These are phyloP conservation scores for Halictus rubicundus DNA, from an alignment of 1,140 invertebrate genomes.

Conservation along the genomic window DNA sequence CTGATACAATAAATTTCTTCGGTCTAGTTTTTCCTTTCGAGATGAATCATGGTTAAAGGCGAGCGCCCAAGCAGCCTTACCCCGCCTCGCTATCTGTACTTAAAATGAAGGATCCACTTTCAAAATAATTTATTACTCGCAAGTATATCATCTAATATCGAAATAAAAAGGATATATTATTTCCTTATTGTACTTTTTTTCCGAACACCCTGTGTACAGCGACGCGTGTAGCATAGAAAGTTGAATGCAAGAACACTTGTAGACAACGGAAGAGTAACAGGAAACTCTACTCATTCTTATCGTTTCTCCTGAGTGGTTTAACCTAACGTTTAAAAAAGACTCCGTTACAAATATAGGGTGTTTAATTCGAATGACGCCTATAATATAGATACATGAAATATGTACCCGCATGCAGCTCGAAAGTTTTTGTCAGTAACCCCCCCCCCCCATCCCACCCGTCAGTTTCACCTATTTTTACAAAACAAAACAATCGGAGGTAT, in stretches of 20 bases:
- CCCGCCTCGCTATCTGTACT: not conserved
- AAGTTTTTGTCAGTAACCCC: not conserved
- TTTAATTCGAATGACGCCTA: slow-evolving; percentile 9
- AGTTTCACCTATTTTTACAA: not conserved
- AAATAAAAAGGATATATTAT: not conserved
- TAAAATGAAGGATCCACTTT: not conserved
- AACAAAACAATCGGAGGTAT: too few relatives aligned
- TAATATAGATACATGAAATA: slow-evolving; percentile 37
- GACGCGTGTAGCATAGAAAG: not conserved
- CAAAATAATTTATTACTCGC: not conserved
- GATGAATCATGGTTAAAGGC: not conserved
- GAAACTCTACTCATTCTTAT: not conserved
- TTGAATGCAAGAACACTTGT: not conserved
- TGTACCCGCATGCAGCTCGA: slow-evolving; percentile 11
- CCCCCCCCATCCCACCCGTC: not conserved
- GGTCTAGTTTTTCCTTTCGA: not conserved
- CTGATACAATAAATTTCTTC: not conserved
- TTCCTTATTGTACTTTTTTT: not conserved
- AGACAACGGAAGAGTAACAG: not conserved
- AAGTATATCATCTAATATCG: not conserved
- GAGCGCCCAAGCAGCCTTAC: not conserved
- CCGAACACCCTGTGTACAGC: slow-evolving; percentile 6
- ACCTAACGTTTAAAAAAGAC: slow-evolving; percentile 4
- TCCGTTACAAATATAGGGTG: slow-evolving; percentile 13
- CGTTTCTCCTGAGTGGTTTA: not conserved